These are phyloP conservation scores for Alosa alosa DNA, from an alignment of 2,113 vertebrate species.

Conservation along the genomic window DNA sequence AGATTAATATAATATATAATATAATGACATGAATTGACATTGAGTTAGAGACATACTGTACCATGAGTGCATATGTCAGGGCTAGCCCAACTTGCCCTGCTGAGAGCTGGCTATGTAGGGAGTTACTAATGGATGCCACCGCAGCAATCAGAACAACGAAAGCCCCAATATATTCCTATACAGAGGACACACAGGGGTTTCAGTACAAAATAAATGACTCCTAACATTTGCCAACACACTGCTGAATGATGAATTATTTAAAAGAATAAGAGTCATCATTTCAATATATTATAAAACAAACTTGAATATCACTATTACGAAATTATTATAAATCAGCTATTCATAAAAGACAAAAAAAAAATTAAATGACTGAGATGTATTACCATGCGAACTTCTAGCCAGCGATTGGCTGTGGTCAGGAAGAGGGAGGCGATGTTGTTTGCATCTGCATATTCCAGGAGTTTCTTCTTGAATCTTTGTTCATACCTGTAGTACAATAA, in stretches of 20 bases:
- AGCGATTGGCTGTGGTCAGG: constrained; percentile 95
- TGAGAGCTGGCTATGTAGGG: constrained; percentile 79
- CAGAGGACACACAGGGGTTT: background rate
- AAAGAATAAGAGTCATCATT: background rate
- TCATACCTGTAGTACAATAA: constrained; percentile 78
- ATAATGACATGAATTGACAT: background rate
- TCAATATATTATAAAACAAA: background rate
- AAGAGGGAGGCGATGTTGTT: constrained; percentile 98
- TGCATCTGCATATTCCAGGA: constrained; percentile 91
- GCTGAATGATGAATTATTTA: background rate
- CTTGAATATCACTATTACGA: background rate
- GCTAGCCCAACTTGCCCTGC: constrained; percentile 92
- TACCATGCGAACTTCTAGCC: constrained; percentile 99
- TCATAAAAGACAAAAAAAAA: background rate
- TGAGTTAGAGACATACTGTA: constrained; percentile 51
- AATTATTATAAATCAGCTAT: background rate
- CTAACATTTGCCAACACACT: background rate
- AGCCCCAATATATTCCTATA: constrained; percentile 94
- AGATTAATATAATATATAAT: background rate
- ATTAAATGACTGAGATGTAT: constrained; percentile 42
- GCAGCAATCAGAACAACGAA: constrained; percentile 95
- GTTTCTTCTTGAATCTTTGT: constrained; percentile 86
- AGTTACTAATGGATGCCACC: constrained; percentile 92
- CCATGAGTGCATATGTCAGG: constrained; percentile 96
- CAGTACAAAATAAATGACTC: background rate